Conservation (phyloP, 2,888 invertebrate species). For the Volucella zonaria region DNA sequence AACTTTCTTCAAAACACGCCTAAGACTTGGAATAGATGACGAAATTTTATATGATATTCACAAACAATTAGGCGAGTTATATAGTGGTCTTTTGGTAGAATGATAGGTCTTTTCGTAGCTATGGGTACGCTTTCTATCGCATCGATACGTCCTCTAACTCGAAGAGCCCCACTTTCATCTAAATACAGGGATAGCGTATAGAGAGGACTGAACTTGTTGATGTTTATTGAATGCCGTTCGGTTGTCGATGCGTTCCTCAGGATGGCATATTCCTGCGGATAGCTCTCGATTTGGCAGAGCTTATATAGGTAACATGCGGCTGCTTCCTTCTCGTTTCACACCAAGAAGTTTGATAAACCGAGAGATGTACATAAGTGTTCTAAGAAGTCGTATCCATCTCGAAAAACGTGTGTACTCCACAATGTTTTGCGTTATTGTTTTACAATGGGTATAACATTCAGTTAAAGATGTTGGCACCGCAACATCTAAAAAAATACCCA, state of each 20-base stretch:
- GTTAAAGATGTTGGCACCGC: too few relatives aligned
- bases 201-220: neutral
- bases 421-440: neutral
- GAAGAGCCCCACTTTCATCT: slow-evolving; percentile 38
- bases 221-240: neutral
- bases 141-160: slow-evolving; percentile 25
- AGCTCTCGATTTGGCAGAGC: slow-evolving; percentile 13
- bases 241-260: neutral
- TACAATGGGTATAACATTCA: neutral
- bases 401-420: slow-evolving; percentile 4
- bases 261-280: neutral
- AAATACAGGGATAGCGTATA: slow-evolving; percentile 38
- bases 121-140: slow-evolving; percentile 32
- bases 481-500: too few relatives aligned
- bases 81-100: slow-evolving; percentile 40
- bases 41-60: too few relatives aligned
- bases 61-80: slow-evolving; percentile 39
- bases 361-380: neutral
- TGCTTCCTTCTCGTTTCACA: neutral
- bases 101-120: slow-evolving; percentile 51
- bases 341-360: neutral
- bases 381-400: slow-evolving; percentile 14
- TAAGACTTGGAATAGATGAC: slow-evolving; percentile 17
- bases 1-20: too few relatives aligned
- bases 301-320: slow-evolving; percentile 34